These are phyloP conservation scores for Adelognathus sp. DNA, from an alignment of 2,888 invertebrate species.

Conservation along the genomic window DNA sequence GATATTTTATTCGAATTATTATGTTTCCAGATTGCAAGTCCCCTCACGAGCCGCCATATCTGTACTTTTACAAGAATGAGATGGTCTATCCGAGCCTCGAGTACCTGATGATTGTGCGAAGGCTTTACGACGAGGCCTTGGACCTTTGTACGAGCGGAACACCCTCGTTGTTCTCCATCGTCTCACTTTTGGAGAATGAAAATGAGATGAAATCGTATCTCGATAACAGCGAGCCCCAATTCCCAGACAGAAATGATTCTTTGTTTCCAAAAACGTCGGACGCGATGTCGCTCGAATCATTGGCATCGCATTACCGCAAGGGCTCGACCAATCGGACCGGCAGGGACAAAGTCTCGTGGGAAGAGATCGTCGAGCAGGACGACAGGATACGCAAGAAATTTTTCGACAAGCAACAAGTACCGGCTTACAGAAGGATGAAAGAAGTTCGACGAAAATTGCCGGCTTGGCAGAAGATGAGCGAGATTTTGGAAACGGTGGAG, in stretches of 20 bases:
- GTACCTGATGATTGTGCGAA: slow-evolving; percentile 86
- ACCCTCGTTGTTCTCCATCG: slow-evolving; percentile 88
- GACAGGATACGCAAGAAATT: slow-evolving; percentile 85
- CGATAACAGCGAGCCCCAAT: slow-evolving; percentile 84
- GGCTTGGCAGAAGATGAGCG: slow-evolving; percentile 87
- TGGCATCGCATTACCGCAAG: slow-evolving; percentile 86
- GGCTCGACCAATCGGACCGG: slow-evolving; percentile 83
- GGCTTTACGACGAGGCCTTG: slow-evolving; percentile 87
- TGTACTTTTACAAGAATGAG: slow-evolving; percentile 84
- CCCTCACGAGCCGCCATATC: slow-evolving; percentile 88
- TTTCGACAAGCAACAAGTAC: slow-evolving; percentile 84
- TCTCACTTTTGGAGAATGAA: slow-evolving; percentile 87
- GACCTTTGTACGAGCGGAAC: slow-evolving; percentile 86
- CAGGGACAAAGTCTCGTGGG: slow-evolving; percentile 75
- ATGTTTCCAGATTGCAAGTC: slow-evolving; percentile 83
- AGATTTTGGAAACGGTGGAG: slow-evolving; percentile 86
- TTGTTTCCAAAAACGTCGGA: slow-evolving; percentile 76
- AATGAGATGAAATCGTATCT: slow-evolving; percentile 85
- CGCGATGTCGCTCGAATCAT: slow-evolving; percentile 64
- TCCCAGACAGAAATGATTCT: slow-evolving; percentile 83
- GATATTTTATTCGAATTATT: slow-evolving; percentile 35
- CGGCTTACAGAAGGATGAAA: slow-evolving; percentile 87
- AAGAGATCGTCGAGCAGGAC: slow-evolving; percentile 85
- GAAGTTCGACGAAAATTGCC: slow-evolving; percentile 86
- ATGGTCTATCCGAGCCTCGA: slow-evolving; percentile 84